Base-by-base conservation (phyloP, 2,888 invertebrate genomes). In the Apamea monoglypha region DNA sequence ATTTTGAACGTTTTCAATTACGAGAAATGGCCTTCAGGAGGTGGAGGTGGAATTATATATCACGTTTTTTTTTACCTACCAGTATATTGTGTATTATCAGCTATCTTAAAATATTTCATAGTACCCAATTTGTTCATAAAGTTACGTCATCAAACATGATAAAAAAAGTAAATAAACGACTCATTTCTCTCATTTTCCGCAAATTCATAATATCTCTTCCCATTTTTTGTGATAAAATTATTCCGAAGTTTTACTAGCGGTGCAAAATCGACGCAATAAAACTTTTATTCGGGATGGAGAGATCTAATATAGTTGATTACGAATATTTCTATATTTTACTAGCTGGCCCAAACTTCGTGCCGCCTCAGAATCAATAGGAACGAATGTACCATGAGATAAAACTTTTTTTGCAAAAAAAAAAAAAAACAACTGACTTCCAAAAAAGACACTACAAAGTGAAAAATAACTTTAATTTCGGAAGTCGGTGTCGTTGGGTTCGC, bases 201-300 rank as follows among this genome's bases (percentile, higher is more conserved):
- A 61, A 50, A 18, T 78, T 78, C 21, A 4, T 76, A 61, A n/a
- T 61, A 47, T 47, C 10, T 61, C 12, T 3, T 76, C 36, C 32
- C 21, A 1, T 47, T 76, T 53, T 32, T 61, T 36, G 32, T 21
- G 6, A 61, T 76, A 40, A 29, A 47, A 61, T 63, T 50, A n/a
- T 50, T 7, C 25, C 21, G 18, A 77, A 76, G 16, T 61, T 61
- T 76, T n/a, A 77, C 21, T 36, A 61, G 47, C 36, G 29, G 47
- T 29, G 16, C 7, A 21, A 29, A 77, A 61, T 5, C 6, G 16
- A 21, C 18, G 32, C 5, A 10, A 47, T 76, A 61, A 61, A 50
- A n/a, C 3, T 36, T 59, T 12, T 36, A 16, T 36, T 36, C 1
- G 59, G 61, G 36, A 71, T 21, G 14, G 4, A 50, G 2, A 44